Conservation (phyloP, 2,113 vertebrate genomes). For the Leiothrix lutea region DNA sequence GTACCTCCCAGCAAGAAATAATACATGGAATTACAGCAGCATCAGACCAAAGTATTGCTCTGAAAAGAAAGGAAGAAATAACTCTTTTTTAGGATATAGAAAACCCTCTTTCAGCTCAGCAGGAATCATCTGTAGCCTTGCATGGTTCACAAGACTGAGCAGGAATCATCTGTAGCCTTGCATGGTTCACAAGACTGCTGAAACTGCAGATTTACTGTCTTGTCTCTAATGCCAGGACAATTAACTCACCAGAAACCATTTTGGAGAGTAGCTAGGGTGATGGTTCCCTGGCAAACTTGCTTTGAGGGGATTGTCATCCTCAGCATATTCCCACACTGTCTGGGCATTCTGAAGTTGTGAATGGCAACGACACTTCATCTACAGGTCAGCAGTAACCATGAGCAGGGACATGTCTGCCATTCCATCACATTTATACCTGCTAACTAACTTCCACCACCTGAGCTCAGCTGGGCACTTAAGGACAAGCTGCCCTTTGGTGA, state of each 20-base stretch:
- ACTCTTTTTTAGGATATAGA: not conserved
- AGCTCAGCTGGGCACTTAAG: not conserved
- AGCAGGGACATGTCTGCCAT: not conserved
- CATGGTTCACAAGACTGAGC: not conserved
- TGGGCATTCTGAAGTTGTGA: not conserved
- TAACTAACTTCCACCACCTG: not conserved
- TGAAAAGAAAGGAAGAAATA: not conserved
- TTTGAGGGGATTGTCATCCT: not conserved
- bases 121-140: not conserved
- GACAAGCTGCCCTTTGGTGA: not conserved
- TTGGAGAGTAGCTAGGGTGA: not conserved
- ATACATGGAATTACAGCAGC: not conserved
- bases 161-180: not conserved
- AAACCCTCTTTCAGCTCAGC: not conserved
- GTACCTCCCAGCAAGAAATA: not conserved
- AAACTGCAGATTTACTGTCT: not conserved
- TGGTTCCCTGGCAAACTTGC: not conserved
- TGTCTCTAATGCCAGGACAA: not conserved
- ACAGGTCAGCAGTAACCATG: not conserved
- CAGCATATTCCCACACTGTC: not conserved
- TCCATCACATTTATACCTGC: not conserved
- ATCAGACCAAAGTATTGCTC: not conserved
- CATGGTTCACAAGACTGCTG: not conserved
- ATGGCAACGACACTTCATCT: not conserved
- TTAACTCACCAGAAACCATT: not conserved